A percentile compares a stretch with the other conserved stretches of the same genome.
Evolutionary conservation across 2,888 invertebrate genomes (phyloP).

Genomic region (Trisateles emortualis): DNA sequence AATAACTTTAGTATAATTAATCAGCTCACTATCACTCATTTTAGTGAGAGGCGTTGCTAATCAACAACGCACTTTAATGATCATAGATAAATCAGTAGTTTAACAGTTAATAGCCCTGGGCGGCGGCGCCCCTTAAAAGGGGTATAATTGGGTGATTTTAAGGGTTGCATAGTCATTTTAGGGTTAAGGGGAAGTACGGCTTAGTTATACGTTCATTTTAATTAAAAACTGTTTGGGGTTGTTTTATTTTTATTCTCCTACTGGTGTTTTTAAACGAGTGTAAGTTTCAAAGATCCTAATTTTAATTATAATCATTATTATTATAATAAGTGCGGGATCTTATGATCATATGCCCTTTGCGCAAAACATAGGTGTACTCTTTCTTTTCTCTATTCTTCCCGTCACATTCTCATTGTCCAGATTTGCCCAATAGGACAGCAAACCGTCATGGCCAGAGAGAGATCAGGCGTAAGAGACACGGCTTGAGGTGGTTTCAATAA

Average conservation of each 20-base stretch:
- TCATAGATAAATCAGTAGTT: conserved; percentile 79
- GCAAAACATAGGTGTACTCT: too few species aligned
- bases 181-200: conserved; percentile 64
- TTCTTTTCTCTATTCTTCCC: too few species aligned
- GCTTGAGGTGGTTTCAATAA: too few species aligned
- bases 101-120: conserved; percentile 75
- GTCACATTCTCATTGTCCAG: too few species aligned
- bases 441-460: too few species aligned
- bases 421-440: too few species aligned
- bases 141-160: conserved; percentile 80
- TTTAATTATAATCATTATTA: too few species aligned
- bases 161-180: conserved; percentile 76
- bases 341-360: too few species aligned
- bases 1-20: conserved; percentile 31
- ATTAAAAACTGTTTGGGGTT: background rate
- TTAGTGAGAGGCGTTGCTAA: conserved; percentile 64
- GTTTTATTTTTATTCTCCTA: background rate
- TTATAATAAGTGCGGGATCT: too few species aligned
- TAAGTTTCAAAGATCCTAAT: too few species aligned
- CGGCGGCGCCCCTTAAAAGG: conserved; percentile 77
- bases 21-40: conserved; percentile 37
- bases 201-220: conserved; percentile 3
- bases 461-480: too few species aligned
- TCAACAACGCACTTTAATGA: conserved; percentile 74
- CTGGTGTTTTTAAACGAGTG: background rate